phyloP scores from a whole-genome alignment of 2,888 invertebrate species.

The Drosophila multiciliata region DNA sequence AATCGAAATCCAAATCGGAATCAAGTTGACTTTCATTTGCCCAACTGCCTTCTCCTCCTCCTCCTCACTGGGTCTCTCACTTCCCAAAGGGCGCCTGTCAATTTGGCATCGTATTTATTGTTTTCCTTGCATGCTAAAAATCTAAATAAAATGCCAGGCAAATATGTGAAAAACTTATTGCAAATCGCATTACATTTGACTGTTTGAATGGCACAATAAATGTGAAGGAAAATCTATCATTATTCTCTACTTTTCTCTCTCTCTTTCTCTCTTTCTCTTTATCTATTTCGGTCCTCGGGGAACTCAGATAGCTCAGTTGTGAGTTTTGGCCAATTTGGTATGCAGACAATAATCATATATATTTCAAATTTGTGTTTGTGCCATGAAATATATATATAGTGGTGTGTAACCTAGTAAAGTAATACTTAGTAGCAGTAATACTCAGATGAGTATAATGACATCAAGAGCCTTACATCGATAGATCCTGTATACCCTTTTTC shows the following conservation, averaged over 20 bases:
- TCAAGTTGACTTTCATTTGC: constrained; percentile 30
- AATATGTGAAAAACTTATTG: background rate
- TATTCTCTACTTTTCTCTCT: background rate
- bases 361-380: background rate
- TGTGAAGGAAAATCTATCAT: background rate
- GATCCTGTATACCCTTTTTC: background rate
- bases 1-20: constrained; percentile 26
- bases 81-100: constrained; percentile 51
- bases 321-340: background rate
- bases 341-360: background rate
- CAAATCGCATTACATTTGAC: constrained; percentile 1
- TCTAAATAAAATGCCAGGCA: background rate
- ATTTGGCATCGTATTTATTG: constrained; percentile 16
- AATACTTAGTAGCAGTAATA: background rate
- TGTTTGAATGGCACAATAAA: background rate
- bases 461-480: background rate
- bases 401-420: background rate
- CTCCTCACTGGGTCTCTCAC: constrained; percentile 26
- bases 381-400: background rate
- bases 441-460: background rate
- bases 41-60: background rate
- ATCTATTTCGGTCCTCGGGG: background rate
- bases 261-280: background rate
- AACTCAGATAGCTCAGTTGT: background rate
- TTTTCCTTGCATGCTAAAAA: background rate